phyloP scores from a whole-genome alignment of 2,888 invertebrate species.

The Pristionchus mayeri region DNA sequence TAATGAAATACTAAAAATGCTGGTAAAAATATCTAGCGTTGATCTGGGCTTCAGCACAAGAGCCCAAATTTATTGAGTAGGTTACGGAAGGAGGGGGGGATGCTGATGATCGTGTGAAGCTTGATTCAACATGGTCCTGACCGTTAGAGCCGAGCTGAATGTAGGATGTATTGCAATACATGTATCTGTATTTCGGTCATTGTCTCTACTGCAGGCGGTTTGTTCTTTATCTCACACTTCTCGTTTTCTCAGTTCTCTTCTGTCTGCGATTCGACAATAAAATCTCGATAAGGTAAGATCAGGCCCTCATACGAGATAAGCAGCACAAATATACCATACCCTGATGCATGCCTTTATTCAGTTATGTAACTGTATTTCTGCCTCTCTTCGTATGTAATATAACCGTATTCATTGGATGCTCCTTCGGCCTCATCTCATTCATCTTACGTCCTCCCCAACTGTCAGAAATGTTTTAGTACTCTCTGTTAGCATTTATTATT shows the following conservation, averaged over 20 bases:
- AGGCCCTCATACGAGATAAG: background rate
- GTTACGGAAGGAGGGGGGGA: too few species aligned
- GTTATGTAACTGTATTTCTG: constrained; percentile 83
- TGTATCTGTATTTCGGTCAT: background rate
- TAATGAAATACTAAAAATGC: too few species aligned
- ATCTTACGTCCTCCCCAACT: constrained; percentile 95
- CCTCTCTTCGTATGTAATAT: constrained; percentile 97
- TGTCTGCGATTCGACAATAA: constrained; percentile 91
- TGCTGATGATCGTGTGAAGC: too few species aligned
- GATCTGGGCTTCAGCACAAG: too few species aligned
- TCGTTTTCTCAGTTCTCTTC: constrained; percentile 91
- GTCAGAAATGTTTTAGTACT: constrained; percentile 78
- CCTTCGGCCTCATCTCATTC: constrained; percentile 94
- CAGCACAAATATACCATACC: too few species aligned
- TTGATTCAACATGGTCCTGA: too few species aligned
- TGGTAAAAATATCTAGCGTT: too few species aligned
- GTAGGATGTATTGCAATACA: too few species aligned
- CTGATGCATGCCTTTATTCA: background rate
- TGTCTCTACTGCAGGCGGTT: constrained; percentile 89
- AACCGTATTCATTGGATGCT: constrained; percentile 90
- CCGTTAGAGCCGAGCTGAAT: too few species aligned
- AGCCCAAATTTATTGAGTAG: too few species aligned
- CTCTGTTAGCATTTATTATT: background rate
- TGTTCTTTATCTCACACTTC: constrained; percentile 92
- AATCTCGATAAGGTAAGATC: constrained; percentile 78